Conservation (phyloP, 1,140 invertebrate species). For the Drosophila gunungcola region DNA sequence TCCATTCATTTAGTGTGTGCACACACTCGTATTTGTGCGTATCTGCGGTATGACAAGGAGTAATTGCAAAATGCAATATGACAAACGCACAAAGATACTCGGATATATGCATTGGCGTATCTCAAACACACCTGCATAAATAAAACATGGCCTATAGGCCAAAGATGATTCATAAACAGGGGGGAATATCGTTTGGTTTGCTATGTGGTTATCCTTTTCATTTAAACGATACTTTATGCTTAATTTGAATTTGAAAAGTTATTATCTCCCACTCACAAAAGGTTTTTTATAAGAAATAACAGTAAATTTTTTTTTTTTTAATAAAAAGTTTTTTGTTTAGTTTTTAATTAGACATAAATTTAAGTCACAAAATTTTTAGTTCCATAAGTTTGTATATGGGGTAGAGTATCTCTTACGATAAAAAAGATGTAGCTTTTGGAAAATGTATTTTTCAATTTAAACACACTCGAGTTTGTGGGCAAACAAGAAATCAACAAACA, state of each 20-base stretch:
- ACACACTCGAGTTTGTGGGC: background rate
- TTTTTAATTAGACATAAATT: no score
- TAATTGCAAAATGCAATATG: conserved; percentile 40
- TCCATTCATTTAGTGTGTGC: conserved; percentile 8
- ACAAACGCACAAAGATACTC: conserved; percentile 35
- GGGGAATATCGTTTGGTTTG: background rate
- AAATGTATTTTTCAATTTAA: conserved; percentile 7
- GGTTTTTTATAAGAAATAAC: no score
- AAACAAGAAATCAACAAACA: conserved; percentile 9
- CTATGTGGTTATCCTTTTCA: background rate
- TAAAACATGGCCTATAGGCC: conserved; percentile 23
- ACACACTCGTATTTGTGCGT: background rate
- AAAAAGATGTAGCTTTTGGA: background rate
- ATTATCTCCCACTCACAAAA: no score
- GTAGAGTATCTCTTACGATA: no score
- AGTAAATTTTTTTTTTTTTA: no score
- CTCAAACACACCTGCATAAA: conserved; percentile 17
- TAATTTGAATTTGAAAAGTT: no score
- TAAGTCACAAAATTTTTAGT: no score
- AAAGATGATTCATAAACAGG: background rate
- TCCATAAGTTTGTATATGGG: no score
- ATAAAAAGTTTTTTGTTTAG: no score
- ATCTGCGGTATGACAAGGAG: conserved; percentile 25
- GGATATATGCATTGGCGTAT: conserved; percentile 9
- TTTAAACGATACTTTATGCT: background rate